Evolutionary conservation across 1,140 invertebrate species (phyloP).

Genomic region (Magallana gigas): DNA sequence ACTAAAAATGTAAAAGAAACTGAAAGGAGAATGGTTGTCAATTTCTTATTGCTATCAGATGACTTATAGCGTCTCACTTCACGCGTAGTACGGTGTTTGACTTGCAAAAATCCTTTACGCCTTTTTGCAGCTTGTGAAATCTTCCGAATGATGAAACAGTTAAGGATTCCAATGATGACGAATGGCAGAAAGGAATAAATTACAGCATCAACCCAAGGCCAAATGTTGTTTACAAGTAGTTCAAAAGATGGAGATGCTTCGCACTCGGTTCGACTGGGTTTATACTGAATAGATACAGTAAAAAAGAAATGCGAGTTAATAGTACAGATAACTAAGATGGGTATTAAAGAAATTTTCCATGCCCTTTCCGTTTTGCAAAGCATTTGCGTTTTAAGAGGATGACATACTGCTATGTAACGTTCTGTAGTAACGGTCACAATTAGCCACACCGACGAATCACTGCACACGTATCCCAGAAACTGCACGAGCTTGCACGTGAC

Average conservation of each 20-base stretch:
- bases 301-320: constrained; percentile 73
- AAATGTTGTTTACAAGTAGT: constrained; percentile 67
- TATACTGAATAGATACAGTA: constrained; percentile 58
- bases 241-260: constrained; percentile 55
- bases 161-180: constrained; percentile 70
- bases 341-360: constrained; percentile 54
- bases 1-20: constrained; percentile 76
- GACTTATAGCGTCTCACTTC: constrained; percentile 24
- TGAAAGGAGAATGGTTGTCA: constrained; percentile 75
- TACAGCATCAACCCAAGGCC: constrained; percentile 76
- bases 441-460: constrained; percentile 76
- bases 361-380: constrained; percentile 71
- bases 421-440: constrained; percentile 78
- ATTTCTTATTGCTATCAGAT: constrained; percentile 46
- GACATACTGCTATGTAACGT: constrained; percentile 73
- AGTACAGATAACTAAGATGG: constrained; percentile 58
- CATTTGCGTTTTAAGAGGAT: constrained; percentile 71
- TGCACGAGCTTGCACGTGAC: constrained; percentile 72
- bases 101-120: constrained; percentile 43
- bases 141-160: constrained; percentile 70
- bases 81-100: constrained; percentile 9
- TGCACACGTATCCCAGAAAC: constrained; percentile 69
- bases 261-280: constrained; percentile 42
- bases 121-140: constrained; percentile 54
- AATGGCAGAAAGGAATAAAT: constrained; percentile 76